Base-by-base conservation (phyloP, 2,888 invertebrate species). In the Hirtodrosophila alboralis region DNA sequence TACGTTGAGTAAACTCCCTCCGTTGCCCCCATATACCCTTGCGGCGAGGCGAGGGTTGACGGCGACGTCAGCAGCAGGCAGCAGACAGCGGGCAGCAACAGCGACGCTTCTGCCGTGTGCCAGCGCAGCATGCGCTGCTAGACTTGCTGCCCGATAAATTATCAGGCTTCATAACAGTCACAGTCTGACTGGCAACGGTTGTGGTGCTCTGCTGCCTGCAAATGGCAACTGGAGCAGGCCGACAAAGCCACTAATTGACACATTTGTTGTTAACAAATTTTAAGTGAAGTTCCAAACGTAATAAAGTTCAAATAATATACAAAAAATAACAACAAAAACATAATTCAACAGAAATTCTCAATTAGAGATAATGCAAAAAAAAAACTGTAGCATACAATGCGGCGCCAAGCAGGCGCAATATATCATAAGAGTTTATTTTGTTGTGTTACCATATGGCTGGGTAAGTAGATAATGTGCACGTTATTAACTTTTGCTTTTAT, bases 131-230 rank as follows among this genome's bases (percentile, higher is more conserved):
- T 65, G 63, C 63, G 63, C 64, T 83, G 78, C 78, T 84, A 87
- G 86, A 83, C 87, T 85, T 87, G 87, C 84, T 85, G 84, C 84
- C 80, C 86, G 87, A 87, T 88, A 88, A 88, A 87, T 87, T 87
- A 87, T 88, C 76, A 87, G 81, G 71, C 86, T 79, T 84, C 83
- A 79, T 74, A 80, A 80, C 83, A 86, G 87, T 86, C 83, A 79
- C 79, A 74, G 79, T 79, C 68, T 61, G 79, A 80, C 79, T 80
- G 83, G 60, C 83, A 80, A 83, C 76, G 74, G 59, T 79, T 61
- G 68, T 76, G 79, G 79, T 83, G 47, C 68, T 38, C 8, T n/a
- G n/a, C n/a, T n/a, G n/a, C n/a, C n/a, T n/a, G n/a, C n/a, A n/a
- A n/a, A n/a, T n/a, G n/a, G n/a, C n/a, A n/a, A n/a, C 52, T 9